Base-by-base conservation (phyloP, 64 coral and sea anemone species). In the Montipora foliosa region DNA sequence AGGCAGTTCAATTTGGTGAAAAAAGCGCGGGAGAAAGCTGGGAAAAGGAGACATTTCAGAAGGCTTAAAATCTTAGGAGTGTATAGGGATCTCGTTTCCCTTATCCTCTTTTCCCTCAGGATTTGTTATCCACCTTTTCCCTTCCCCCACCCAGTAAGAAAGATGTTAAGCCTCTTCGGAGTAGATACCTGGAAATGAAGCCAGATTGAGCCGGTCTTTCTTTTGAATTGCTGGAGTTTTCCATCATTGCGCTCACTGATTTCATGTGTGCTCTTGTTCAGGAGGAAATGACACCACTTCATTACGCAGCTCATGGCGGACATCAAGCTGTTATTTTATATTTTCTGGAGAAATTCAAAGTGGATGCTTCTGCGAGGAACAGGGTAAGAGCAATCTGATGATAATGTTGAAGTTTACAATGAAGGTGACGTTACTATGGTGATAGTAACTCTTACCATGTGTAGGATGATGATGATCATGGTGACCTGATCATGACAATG, bases 331-430 rank as follows among this genome's bases (percentile, higher is more conserved):
- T 99, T 17, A 92, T 99, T 20, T 79, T 92, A 44, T 99, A 92
- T 89, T 90, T 99, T 76, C 44, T 99, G 70, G 98, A 99, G 4
- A 99, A 96, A 87, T 90, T 92, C 67, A 96, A 96, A 90, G 89
- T 80, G 14, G 98, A 99, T 83, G 55, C 94, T 3, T 87, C 83
- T 67, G 88, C 87, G 15, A 84, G 95, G 81, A 83, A 83, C 6
- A 94, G 96, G 98, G 98, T 99, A 89, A 80, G 6, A 22, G 37
- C 37, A 79, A 11, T 79, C 45, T 87, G 8, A 45, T 49, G n/a
- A 53, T 91, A 2, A 91, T 6, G 10, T 6, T 80, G 45, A 47
- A 6, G 46, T 11, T 48, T 4, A 47, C 49, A 15, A 37, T 29
- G 22, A 79, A 6, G 44, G 53, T 57, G 53, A 37, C 37, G 37